These are phyloP conservation scores for Microtus californicus DNA, from an alignment of 2,797 vertebrate genomes.

Conservation along the genomic window DNA sequence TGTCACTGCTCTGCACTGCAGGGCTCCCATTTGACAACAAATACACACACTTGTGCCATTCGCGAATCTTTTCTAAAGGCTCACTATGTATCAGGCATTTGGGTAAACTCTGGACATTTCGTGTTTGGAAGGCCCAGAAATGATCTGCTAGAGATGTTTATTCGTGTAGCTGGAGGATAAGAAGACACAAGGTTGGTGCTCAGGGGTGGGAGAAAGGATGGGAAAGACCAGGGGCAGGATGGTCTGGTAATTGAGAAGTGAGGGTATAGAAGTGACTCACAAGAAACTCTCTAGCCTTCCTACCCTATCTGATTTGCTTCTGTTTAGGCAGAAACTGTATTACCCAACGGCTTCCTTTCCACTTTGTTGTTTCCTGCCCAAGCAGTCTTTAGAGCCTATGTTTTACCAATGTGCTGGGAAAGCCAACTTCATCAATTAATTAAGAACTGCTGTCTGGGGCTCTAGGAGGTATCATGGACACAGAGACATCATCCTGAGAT, in stretches of 20 bases:
- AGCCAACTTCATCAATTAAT: slow-evolving; percentile 72
- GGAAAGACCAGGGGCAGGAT: not conserved
- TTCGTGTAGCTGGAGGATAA: not conserved
- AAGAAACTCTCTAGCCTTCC: not conserved
- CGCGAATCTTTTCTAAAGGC: not conserved
- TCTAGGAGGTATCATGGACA: not conserved
- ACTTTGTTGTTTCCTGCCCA: not conserved
- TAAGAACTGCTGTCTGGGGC: slow-evolving; percentile 53
- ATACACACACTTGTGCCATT: not conserved
- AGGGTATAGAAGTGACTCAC: not conserved
- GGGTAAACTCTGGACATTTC: not conserved
- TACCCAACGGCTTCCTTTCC: not conserved
- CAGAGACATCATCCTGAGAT: not conserved
- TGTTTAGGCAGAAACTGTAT: not conserved
- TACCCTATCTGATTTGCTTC: not conserved
- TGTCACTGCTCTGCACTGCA: not conserved
- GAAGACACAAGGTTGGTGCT: not conserved
- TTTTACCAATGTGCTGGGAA: slow-evolving; percentile 61
- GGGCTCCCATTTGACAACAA: not conserved
- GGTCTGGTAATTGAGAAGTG: not conserved
- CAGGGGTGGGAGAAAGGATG: not conserved
- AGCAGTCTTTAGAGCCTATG: not conserved
- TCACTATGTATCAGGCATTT: not conserved
- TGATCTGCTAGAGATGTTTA: not conserved
- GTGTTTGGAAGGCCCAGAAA: not conserved